These are phyloP conservation scores for Drosophila orena DNA, from an alignment of 1,140 invertebrate genomes.

Conservation along the genomic window DNA sequence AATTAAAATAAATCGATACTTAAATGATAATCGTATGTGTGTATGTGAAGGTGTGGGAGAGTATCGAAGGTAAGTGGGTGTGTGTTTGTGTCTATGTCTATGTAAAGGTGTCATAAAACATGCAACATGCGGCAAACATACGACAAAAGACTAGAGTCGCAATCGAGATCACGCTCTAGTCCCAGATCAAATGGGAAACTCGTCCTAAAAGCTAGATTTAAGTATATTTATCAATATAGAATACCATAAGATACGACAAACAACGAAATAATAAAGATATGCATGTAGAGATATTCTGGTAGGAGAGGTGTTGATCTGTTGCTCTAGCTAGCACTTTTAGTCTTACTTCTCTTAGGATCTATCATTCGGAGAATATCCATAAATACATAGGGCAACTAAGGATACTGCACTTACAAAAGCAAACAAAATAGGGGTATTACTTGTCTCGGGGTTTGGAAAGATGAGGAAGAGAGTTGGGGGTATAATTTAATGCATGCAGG, in stretches of 20 bases:
- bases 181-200: conserved; percentile 23
- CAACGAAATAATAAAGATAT: conserved; percentile 63
- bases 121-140: conserved; percentile 74
- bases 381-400: conserved; percentile 34
- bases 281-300: conserved; percentile 56
- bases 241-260: conserved; percentile 66
- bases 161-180: conserved; percentile 46
- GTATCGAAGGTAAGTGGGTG: conserved; percentile 28
- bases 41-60: conserved; percentile 28
- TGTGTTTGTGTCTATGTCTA: conserved; percentile 25
- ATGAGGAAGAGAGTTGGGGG: conserved; percentile 10
- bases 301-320: conserved; percentile 84
- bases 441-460: conserved; percentile 30
- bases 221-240: conserved; percentile 53
- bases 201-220: conserved; percentile 56
- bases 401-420: conserved; percentile 56
- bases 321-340: conserved; percentile 72
- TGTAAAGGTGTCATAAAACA: conserved; percentile 63
- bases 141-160: conserved; percentile 41
- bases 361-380: conserved; percentile 59
- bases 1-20: conserved; percentile 36
- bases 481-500: conserved; percentile 40
- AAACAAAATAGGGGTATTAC: conserved; percentile 45
- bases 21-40: conserved; percentile 40
- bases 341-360: conserved; percentile 50